phyloP scores from a whole-genome alignment of 2,888 invertebrate genomes.

The Tanypteryx hageni region DNA sequence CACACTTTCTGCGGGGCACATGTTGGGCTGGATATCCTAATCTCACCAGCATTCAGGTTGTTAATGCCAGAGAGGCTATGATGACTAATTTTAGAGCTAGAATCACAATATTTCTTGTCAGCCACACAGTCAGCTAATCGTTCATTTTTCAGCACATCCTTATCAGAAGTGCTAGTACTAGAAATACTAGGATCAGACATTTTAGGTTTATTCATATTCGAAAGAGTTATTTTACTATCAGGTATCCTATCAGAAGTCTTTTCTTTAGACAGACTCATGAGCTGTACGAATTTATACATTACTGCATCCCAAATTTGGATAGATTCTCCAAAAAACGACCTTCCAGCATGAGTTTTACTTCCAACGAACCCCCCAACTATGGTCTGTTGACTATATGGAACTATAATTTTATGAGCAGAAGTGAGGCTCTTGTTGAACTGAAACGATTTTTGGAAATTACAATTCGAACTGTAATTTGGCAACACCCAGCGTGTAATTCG shows the following conservation, averaged over 20 bases:
- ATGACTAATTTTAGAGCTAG: not conserved
- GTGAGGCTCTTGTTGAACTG: not conserved
- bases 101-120: not conserved
- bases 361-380: constrained; percentile 55
- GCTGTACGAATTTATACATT: not conserved
- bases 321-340: constrained; percentile 40
- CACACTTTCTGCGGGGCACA: not conserved
- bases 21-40: not conserved
- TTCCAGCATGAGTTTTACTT: constrained; percentile 44
- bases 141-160: not conserved
- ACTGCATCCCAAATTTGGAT: constrained; percentile 40
- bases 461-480: not conserved
- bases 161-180: not conserved
- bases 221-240: not conserved
- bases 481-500: not conserved
- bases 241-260: not conserved
- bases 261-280: not conserved
- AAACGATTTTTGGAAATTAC: not conserved
- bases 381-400: not conserved
- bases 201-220: not conserved
- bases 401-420: not conserved
- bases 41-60: not conserved
- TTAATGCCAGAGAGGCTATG: not conserved
- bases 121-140: not conserved
- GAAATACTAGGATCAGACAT: not conserved